Base-by-base conservation (phyloP, 2,113 vertebrate genomes). In the Hydropotes inermis region DNA sequence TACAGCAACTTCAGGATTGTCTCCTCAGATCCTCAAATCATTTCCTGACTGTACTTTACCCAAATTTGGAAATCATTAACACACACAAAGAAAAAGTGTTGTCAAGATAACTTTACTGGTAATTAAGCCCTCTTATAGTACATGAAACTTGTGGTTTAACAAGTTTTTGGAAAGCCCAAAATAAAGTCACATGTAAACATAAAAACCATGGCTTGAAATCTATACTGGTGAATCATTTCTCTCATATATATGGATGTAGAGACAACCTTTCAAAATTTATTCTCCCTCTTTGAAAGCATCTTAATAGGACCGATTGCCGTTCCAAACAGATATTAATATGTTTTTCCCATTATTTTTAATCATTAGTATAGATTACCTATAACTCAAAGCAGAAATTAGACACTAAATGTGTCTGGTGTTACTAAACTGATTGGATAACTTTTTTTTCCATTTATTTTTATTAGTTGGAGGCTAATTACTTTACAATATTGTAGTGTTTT, bases 371-470 rank as follows among this genome's bases (percentile, higher is more conserved):
- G 47, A 58, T 92, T 86, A 93, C 7, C 79, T 95, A 55, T 33
- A 96, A 96, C 52, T 91, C 60, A 98, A 92, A 95, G 88, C 70
- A 96, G 52, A 94, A 92, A 89, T 89, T 93, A 74, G 28, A 93
- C 92, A 58, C 70, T 96, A 43, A 94, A 95, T 85, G 55, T 87
- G 1, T 74, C 84, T 58, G 15, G 14, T 84, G 6, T 90, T 94
- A 97, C 60, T 91, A 89, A 83, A 76, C 87, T 97, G 52, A 79
- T 55, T 89, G 11, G 47, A 67, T 83, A 95, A 81, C 3, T 55
- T 94, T 58, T 39, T 39, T 39, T 39, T 39, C 39, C 39, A 39
- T 39, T 39, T 39, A 39, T 39, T 39, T 39, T 39, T 39, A 39
- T 39, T 39, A 39, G 39, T 39, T 39, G 39, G 39, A 39, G 39